A percentile compares a stretch with the other conserved stretches of the same genome.
These are phyloP conservation scores for Todiramphus chloris DNA, from an alignment of 2,113 vertebrate genomes.

Conservation along the genomic window DNA sequence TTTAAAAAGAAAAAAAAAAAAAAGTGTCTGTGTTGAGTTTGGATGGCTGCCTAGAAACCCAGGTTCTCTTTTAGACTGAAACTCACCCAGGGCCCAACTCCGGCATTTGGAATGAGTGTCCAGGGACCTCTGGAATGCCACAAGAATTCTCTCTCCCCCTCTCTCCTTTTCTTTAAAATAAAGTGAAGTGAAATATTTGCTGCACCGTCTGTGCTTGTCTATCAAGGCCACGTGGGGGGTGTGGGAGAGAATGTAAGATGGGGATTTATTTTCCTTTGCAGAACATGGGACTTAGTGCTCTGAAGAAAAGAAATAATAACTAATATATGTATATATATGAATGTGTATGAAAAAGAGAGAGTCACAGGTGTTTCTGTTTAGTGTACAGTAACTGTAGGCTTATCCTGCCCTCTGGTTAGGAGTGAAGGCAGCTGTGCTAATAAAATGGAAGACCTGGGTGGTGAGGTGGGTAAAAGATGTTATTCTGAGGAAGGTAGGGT, in stretches of 20 bases:
- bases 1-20: conserved; percentile 57
- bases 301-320: conserved; percentile 55
- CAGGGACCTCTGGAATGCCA: conserved; percentile 77
- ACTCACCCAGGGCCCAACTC: conserved; percentile 68
- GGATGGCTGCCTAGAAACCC: conserved; percentile 75
- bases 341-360: conserved; percentile 31
- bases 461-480: conserved; percentile 37
- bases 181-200: conserved; percentile 74
- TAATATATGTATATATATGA: conserved; percentile 21
- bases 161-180: conserved; percentile 76
- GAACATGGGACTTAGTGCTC: conserved; percentile 48
- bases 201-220: conserved; percentile 60
- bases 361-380: conserved; percentile 72
- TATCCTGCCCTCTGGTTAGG: conserved; percentile 52
- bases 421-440: conserved; percentile 70
- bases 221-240: conserved; percentile 34
- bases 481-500: conserved; percentile 11
- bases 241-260: conserved; percentile 48
- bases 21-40: conserved; percentile 75
- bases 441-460: conserved; percentile 54
- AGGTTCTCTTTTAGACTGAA: conserved; percentile 66
- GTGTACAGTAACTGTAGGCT: conserved; percentile 55
- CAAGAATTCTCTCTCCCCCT: conserved; percentile 75
- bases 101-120: conserved; percentile 75
- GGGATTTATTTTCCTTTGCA: conserved; percentile 67